Evolutionary conservation across 53 echinoderm and acorn worm species (phyloP).

Genomic region (Patiria pectinifera): DNA sequence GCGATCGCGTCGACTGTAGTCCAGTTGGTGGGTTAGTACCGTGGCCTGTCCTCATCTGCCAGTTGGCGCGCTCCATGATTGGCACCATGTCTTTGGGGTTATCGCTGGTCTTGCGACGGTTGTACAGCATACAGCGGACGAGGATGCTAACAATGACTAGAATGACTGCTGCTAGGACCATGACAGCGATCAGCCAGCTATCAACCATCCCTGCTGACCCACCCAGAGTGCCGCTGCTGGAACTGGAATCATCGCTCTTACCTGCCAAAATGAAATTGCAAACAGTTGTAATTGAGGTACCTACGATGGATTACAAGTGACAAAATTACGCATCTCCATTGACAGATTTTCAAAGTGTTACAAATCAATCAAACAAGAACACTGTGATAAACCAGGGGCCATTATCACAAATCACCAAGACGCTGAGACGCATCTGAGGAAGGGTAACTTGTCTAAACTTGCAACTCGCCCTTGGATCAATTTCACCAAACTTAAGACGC

Average conservation of each 20-base stretch:
- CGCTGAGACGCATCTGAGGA: no score
- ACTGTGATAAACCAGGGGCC: no score
- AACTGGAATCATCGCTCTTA: background rate
- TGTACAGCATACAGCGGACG: constrained; percentile 58
- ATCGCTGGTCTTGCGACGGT: constrained; percentile 17
- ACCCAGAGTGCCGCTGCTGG: background rate
- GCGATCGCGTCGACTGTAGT: background rate
- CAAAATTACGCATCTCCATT: no score
- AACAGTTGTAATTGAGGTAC: background rate
- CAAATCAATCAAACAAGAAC: no score
- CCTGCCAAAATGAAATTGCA: background rate
- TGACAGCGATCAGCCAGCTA: constrained; percentile 60
- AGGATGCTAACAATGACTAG: constrained; percentile 56
- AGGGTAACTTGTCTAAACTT: no score
- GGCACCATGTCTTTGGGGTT: background rate
- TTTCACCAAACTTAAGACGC: no score
- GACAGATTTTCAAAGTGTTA: no score
- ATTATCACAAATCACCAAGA: no score
- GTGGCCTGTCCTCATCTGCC: constrained; percentile 60
- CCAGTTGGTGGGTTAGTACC: background rate
- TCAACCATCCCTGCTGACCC: constrained; percentile 16
- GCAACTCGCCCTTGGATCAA: no score
- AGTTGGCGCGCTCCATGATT: constrained; percentile 42
- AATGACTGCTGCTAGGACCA: constrained; percentile 61
- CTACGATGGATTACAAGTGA: background rate